Evolutionary conservation across 2,888 invertebrate species (phyloP), one percentile per base, ranked within the genome.

Genomic region (Drosophila mayaguana): DNA sequence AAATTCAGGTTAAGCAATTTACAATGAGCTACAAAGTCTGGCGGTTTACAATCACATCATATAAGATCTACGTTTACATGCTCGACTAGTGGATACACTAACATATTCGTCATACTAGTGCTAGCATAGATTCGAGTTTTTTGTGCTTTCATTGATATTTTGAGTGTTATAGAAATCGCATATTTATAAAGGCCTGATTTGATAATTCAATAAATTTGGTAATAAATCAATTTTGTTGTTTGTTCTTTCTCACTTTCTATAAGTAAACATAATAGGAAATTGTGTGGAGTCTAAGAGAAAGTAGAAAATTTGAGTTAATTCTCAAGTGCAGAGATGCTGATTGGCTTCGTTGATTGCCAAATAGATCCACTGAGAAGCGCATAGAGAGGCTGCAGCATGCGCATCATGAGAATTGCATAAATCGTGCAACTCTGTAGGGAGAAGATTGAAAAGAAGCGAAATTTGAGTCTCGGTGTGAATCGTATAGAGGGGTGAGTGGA

Each of bases 81-180:
- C 28, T 32, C 50, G 50, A 50, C 50, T 32, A 12, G 50, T 14
- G 11, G 18, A 32, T 50, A 50, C 32, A 32, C 32, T 50, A 20
- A 18, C 18, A 14, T 11, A 48, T 11, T 18, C 2, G 9, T 6
- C 8, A 4, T 42, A 42, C 2, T 2, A 12, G 11, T 11, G 12
- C 9, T 32, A 9, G 32, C 9, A 9, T 32, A 9, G 32, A 11
- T 28, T 40, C n/a, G 6, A 16, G 0, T 38, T 11, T 36, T 38
- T 7, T 38, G 36, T 38, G 40, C n/a, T 9, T 48, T 6, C 1
- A 9, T n/a, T 25, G 11, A 28, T 32, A n/a, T 32, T 32, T 28
- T 48, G 6, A n/a, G 2, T 32, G 32, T 4, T 22, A 20, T 20
- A 1, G 2, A 20, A 43, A 20, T 20, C 12, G 20, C 20, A 43